A percentile compares a stretch with the other conserved stretches of the same genome.
These are phyloP conservation scores for Elephas maximus DNA, from an alignment of 2,113 vertebrate species.

Conservation along the genomic window DNA sequence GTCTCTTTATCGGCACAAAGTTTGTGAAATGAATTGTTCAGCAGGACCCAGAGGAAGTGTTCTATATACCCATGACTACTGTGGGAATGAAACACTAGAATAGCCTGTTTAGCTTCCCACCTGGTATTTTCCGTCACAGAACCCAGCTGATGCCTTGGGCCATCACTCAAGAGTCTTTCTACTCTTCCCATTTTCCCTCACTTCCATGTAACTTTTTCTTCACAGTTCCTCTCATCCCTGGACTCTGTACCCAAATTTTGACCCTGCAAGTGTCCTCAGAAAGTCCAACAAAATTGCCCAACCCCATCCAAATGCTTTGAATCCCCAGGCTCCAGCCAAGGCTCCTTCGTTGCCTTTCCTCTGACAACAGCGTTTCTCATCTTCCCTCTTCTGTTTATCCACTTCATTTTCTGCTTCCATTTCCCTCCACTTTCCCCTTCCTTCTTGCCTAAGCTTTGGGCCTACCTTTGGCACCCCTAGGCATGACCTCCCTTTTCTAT, in stretches of 20 bases:
- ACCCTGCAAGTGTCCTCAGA: neutral
- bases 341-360: neutral
- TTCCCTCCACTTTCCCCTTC: neutral
- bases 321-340: neutral
- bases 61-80: accelerated
- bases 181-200: neutral
- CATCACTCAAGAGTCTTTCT: neutral
- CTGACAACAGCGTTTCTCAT: neutral
- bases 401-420: neutral
- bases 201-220: neutral
- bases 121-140: neutral
- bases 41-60: neutral
- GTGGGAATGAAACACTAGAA: neutral
- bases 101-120: neutral
- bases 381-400: neutral
- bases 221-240: neutral
- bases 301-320: neutral
- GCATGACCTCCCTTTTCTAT: neutral
- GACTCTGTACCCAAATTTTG: neutral
- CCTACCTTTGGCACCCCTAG: neutral
- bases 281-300: neutral
- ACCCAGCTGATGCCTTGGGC: neutral
- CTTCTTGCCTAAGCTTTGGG: neutral
- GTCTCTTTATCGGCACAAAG: neutral
- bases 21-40: neutral